A percentile compares a stretch with the other conserved stretches of the same genome.
Evolutionary conservation across 2,113 vertebrate species (phyloP).

Genomic region (Dicentrarchus labrax): DNA sequence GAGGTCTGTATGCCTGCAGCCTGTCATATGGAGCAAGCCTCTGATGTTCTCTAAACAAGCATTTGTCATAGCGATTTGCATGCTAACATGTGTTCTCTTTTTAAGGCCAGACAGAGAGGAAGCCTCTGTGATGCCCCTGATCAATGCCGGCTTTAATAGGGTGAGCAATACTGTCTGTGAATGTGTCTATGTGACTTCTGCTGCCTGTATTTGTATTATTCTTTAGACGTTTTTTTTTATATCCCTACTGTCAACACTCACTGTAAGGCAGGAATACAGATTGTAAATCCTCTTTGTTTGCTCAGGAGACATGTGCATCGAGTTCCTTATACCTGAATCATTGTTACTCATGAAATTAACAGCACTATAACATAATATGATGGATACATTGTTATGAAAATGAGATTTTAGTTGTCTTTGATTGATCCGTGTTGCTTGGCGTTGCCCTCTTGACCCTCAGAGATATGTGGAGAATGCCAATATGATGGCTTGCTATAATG

Average conservation of each 20-base stretch:
- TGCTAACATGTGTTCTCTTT: slow-evolving; percentile 56
- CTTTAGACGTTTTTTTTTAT: slow-evolving; percentile 21
- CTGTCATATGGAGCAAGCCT: slow-evolving; percentile 22
- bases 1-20: slow-evolving; percentile 3
- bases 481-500: slow-evolving; percentile 97
- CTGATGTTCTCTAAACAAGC: slow-evolving; percentile 44
- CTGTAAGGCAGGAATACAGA: slow-evolving; percentile 8
- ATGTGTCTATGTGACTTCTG: slow-evolving; percentile 1
- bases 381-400: slow-evolving; percentile 6
- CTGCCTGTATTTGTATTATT: slow-evolving; percentile 42
- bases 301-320: slow-evolving; percentile 12
- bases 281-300: slow-evolving; percentile 41
- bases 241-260: slow-evolving; percentile 32
- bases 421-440: slow-evolving; percentile 43
- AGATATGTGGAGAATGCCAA: slow-evolving; percentile 95
- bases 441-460: slow-evolving; percentile 81
- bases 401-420: slow-evolving; percentile 12
- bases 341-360: background rate
- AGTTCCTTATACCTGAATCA: slow-evolving; percentile 3
- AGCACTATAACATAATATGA: background rate
- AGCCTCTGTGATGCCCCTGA: slow-evolving; percentile 92
- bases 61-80: slow-evolving; percentile 27
- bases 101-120: slow-evolving; percentile 95
- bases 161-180: slow-evolving; percentile 79
- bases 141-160: slow-evolving; percentile 96